Evolutionary conservation across 1,140 invertebrate genomes (phyloP), one percentile per base, ranked within the genome.

Genomic region (Gryon sp.): DNA sequence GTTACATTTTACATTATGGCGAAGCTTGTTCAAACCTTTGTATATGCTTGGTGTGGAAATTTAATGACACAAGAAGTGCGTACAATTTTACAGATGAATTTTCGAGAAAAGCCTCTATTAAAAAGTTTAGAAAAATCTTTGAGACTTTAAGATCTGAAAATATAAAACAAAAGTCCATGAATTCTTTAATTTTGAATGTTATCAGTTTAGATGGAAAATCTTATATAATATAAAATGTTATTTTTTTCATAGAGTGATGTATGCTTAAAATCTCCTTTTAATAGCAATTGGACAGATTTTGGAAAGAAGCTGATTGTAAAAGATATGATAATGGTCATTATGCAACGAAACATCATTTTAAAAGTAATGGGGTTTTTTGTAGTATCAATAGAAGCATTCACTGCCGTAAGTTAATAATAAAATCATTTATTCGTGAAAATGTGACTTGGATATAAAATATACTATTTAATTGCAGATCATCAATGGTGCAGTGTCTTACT

Each of bases 341-440:
- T 52, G 52, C 78, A 79, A 32, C 73, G 52, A 19, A 69, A 80
- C n/a, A 11, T 83, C 4, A 36, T 41, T 2, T 14, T 83, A 14
- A 76, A 40, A 40, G 80, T 72, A 0, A 72, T 68, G 19, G 52
- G 57, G 4, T 76, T 77, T 38, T 75, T 79, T 43, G 18, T 40
- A 1, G 53, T 83, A 12, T 74, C 78, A 4, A 20, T 81, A 30
- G 70, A 80, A 19, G 52, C 79, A 26, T 82, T 82, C 41, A 15
- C 65, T 0, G 41, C 57, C 46, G 81, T 82, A 69, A 46, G 15
- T 24, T 32, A 24, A 24, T n/a, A n/a, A n/a, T n/a, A n/a, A n/a
- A n/a, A n/a, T n/a, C n/a, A n/a, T n/a, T n/a, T n/a, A n/a, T n/a
- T n/a, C n/a, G n/a, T n/a, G n/a, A n/a, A n/a, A n/a, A n/a, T n/a